phyloP scores from a whole-genome alignment of 1,140 invertebrate genomes.

The Drosophila willistoni region DNA sequence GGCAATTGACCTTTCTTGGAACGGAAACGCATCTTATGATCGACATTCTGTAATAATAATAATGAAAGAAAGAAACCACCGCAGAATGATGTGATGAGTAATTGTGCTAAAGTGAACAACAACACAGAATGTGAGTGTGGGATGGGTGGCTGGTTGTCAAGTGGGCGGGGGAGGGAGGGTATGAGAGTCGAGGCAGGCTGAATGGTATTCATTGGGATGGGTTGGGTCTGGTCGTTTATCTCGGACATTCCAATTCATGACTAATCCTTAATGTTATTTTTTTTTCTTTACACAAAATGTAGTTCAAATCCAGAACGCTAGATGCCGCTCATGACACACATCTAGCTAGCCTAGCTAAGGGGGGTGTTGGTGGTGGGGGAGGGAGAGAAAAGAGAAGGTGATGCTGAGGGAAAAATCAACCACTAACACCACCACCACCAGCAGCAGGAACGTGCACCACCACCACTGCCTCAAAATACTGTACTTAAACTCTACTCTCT shows the following conservation, averaged over 20 bases:
- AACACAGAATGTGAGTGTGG: slow-evolving; percentile 3
- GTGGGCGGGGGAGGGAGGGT: background rate
- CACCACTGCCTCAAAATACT: slow-evolving; percentile 22
- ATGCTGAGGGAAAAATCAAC: slow-evolving; percentile 64
- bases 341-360: slow-evolving; percentile 43
- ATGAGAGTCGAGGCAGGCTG: background rate
- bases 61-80: slow-evolving; percentile 21
- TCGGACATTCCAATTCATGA: slow-evolving; percentile 49
- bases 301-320: slow-evolving; percentile 65
- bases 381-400: slow-evolving; percentile 28
- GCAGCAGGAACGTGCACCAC: slow-evolving; percentile 54
- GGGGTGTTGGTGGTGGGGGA: slow-evolving; percentile 7
- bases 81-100: slow-evolving; percentile 40
- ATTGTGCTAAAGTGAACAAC: slow-evolving; percentile 27
- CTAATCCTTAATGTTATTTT: background rate
- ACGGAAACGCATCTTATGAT: slow-evolving; percentile 96
- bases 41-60: slow-evolving; percentile 91
- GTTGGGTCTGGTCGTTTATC: slow-evolving; percentile 17
- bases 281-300: slow-evolving; percentile 42
- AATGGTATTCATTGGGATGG: slow-evolving; percentile 5
- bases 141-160: slow-evolving; percentile 8
- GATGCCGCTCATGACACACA: slow-evolving; percentile 80
- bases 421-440: slow-evolving; percentile 52
- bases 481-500: slow-evolving; percentile 11
- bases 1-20: slow-evolving; percentile 96